A percentile compares a stretch with the other conserved stretches of the same genome.
Evolutionary conservation across 2,113 vertebrate genomes (phyloP).

Genomic region (Salvelinus fontinalis): DNA sequence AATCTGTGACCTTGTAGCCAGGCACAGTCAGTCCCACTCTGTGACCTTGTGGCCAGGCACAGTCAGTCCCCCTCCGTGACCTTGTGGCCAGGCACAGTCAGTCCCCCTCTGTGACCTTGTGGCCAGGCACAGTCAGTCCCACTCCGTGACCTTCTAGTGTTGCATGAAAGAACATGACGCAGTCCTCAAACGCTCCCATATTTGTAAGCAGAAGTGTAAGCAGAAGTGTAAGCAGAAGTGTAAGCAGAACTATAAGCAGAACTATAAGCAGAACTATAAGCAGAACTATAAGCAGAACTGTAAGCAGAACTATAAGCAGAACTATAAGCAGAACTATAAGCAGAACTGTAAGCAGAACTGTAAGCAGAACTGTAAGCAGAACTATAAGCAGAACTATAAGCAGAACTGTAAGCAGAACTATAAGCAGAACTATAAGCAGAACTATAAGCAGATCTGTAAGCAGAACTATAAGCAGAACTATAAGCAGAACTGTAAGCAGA

Average conservation of each 20-base stretch:
- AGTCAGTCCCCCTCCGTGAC: too few species aligned
- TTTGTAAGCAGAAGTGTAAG: conserved; percentile 14
- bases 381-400: too few species aligned
- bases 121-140: too few species aligned
- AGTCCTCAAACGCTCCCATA: conserved; percentile 1
- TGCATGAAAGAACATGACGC: background rate
- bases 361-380: background rate
- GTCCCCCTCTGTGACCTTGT: too few species aligned
- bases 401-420: conserved; percentile 11
- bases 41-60: too few species aligned
- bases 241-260: conserved; percentile 3
- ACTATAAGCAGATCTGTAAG: conserved; percentile 3
- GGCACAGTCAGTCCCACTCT: too few species aligned
- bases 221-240: background rate
- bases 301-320: background rate
- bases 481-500: conserved; percentile 5
- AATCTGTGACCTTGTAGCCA: too few species aligned
- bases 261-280: background rate
- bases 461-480: background rate
- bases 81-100: too few species aligned
- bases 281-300: background rate
- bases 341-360: conserved; percentile 12
- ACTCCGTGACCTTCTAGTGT: too few species aligned
- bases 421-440: background rate
- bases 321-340: too few species aligned